These are phyloP conservation scores for Amazona vittata DNA, from an alignment of 2,113 vertebrate genomes.

Conservation along the genomic window DNA sequence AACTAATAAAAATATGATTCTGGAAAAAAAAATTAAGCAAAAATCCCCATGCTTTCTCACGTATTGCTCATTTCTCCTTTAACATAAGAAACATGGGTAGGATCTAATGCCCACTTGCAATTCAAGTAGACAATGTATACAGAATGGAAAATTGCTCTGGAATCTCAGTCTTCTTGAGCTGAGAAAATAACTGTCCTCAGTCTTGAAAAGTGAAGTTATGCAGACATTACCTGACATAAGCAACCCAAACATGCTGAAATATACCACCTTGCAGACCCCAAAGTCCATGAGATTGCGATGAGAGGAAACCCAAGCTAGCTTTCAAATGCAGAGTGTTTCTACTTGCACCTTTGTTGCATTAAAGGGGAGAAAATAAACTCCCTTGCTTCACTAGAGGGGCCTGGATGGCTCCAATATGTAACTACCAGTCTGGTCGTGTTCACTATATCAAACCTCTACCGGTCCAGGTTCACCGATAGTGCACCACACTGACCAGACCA, in stretches of 20 bases:
- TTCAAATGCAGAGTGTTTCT: neutral
- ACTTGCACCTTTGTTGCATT: neutral
- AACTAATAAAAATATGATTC: neutral
- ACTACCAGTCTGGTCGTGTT: too few species aligned
- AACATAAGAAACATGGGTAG: neutral
- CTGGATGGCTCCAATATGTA: too few species aligned
- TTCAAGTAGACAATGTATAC: neutral
- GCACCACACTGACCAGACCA: too few species aligned
- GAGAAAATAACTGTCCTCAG: neutral
- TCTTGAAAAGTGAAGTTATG: neutral
- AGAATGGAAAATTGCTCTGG: neutral
- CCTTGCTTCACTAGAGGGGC: too few species aligned
- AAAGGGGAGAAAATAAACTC: too few species aligned
- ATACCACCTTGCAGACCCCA: neutral
- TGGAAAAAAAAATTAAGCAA: neutral
- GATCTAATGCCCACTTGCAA: neutral
- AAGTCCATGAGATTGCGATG: neutral
- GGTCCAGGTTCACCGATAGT: too few species aligned
- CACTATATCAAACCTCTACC: too few species aligned
- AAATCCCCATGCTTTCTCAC: neutral
- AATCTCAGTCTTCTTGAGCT: neutral
- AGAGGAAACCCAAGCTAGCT: neutral
- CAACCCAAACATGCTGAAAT: neutral
- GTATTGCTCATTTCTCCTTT: neutral
- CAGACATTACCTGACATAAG: neutral